Conservation (phyloP, 2,113 vertebrate species). For the Montifringilla adamsi region DNA sequence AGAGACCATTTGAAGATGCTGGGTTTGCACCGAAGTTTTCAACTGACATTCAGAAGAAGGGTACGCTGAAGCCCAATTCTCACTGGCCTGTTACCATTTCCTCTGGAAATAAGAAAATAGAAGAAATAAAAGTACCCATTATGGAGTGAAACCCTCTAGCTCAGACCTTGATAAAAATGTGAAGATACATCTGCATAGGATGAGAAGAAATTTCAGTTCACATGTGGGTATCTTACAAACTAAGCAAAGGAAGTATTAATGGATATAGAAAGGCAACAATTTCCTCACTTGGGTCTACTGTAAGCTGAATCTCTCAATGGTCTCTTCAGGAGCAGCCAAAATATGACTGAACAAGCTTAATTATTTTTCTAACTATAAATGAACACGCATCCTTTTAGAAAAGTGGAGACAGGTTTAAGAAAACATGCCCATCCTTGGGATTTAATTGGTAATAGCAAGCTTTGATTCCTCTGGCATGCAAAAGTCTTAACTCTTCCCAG, state of each 20-base stretch:
- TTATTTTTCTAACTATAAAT: background rate
- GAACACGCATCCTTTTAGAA: background rate
- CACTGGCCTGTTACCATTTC: background rate
- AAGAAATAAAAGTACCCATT: background rate
- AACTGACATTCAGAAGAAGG: background rate
- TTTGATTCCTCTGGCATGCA: background rate
- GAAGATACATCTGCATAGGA: background rate
- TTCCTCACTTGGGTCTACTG: background rate
- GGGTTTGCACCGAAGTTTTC: background rate
- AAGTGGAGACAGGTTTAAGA: background rate
- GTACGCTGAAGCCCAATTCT: background rate
- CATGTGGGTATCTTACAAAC: background rate
- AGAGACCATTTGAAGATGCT: background rate
- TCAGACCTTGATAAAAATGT: background rate
- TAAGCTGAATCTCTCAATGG: background rate
- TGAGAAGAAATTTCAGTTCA: background rate
- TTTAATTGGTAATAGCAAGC: background rate
- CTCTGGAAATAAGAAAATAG: background rate
- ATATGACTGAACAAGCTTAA: background rate
- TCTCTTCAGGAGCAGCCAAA: background rate
- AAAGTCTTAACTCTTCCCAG: background rate
- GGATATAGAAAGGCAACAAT: background rate
- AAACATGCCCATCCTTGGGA: background rate
- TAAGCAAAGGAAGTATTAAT: background rate
- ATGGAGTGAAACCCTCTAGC: background rate